phyloP scores from a whole-genome alignment of 2,113 vertebrate genomes.

The Poeciliopsis prolifica region DNA sequence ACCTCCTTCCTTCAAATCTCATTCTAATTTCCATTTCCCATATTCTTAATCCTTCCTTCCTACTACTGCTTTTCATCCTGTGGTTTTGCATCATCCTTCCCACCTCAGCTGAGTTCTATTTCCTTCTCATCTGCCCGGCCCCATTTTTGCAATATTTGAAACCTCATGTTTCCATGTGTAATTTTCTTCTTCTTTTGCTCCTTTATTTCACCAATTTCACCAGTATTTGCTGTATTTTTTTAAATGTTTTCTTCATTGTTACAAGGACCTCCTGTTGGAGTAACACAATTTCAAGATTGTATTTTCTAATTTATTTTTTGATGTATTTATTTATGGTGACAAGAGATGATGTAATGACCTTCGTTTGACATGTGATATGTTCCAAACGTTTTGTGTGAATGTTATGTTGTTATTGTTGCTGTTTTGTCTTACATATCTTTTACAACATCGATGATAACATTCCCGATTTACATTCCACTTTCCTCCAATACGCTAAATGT shows the following conservation, averaged over 20 bases:
- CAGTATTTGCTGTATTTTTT: background rate
- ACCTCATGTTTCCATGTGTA: background rate
- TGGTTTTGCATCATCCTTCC: slow-evolving; percentile 1
- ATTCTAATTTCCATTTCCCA: background rate
- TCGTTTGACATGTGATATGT: background rate
- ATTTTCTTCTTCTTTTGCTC: background rate
- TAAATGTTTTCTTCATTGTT: background rate
- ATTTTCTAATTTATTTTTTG: background rate
- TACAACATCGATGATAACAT: too few species aligned
- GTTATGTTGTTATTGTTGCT: too few species aligned
- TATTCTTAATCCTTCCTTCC: background rate
- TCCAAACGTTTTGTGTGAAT: background rate
- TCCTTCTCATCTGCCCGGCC: slow-evolving; percentile 61
- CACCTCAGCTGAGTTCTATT: slow-evolving; percentile 1
- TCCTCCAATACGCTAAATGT: too few species aligned
- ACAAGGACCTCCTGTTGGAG: background rate
- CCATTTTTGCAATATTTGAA: background rate
- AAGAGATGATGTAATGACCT: background rate
- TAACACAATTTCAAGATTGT: too few species aligned
- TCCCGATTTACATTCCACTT: too few species aligned
- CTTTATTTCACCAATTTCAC: background rate
- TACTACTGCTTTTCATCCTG: background rate
- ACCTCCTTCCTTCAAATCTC: background rate
- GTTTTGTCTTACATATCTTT: too few species aligned
- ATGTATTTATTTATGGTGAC: background rate